Percentiles rank a stretch among this genome's conserved stretches.
Conservation (phyloP, 2,888 invertebrate species). For the Idaea straminata region DNA sequence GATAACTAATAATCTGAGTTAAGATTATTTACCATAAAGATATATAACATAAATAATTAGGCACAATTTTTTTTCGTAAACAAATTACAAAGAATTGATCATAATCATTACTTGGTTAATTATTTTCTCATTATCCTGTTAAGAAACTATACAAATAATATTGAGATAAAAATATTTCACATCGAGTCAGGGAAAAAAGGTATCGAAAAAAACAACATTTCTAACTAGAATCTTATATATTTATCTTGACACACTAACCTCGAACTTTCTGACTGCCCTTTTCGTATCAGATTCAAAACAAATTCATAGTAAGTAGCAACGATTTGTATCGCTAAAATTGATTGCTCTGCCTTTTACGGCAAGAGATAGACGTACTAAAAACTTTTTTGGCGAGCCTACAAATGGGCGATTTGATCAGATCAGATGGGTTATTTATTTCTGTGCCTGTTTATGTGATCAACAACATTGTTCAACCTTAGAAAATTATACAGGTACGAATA, state of each 20-base stretch:
- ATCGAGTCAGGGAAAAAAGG: not conserved
- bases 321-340: slow-evolving; percentile 50
- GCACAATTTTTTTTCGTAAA: too few relatives aligned
- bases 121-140: too few relatives aligned
- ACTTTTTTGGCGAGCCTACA: slow-evolving; percentile 5
- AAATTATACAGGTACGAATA: not conserved
- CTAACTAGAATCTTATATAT: not conserved
- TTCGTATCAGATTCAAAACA: slow-evolving; percentile 29
- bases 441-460: not conserved
- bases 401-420: too few relatives aligned
- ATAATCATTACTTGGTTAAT: too few relatives aligned
- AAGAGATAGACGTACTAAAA: slow-evolving; percentile 4
- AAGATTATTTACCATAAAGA: too few relatives aligned
- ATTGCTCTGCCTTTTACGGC: slow-evolving; percentile 38
- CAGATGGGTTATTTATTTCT: not conserved
- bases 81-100: too few relatives aligned
- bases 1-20: too few relatives aligned
- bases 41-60: too few relatives aligned
- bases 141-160: too few relatives aligned
- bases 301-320: slow-evolving; percentile 36
- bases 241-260: not conserved
- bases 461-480: not conserved
- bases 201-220: not conserved
- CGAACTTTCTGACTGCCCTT: slow-evolving; percentile 33
- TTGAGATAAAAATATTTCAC: too few relatives aligned